Conservation (phyloP, 2,888 invertebrate genomes). For the Lepidonotus clava region DNA sequence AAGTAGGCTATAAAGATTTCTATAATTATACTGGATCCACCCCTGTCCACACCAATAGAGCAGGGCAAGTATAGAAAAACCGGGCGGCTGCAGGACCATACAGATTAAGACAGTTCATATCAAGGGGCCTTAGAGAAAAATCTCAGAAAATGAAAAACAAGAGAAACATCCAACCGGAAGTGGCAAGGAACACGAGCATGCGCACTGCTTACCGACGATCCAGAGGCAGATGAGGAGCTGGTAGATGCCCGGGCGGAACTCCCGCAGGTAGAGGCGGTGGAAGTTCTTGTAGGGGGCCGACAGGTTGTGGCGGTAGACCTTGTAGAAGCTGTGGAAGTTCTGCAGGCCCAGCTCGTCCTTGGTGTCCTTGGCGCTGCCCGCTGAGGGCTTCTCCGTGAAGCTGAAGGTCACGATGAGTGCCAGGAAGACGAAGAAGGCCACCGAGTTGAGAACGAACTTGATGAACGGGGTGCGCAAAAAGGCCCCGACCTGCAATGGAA, state of each 20-base stretch:
- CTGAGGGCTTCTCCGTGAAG: conserved; percentile 55
- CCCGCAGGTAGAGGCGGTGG: conserved; percentile 50
- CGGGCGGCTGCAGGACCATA: too few relatives aligned
- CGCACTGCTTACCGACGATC: conserved; percentile 51
- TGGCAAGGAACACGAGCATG: too few relatives aligned
- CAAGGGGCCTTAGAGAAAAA: too few relatives aligned
- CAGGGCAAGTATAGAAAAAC: too few relatives aligned
- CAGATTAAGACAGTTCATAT: too few relatives aligned
- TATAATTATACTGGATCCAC: too few relatives aligned
- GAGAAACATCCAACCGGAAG: too few relatives aligned
- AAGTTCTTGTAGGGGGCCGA: conserved; percentile 44
- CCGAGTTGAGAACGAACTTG: conserved; percentile 56
- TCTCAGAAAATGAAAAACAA: too few relatives aligned
- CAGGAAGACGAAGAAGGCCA: conserved; percentile 56
- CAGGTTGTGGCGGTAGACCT: conserved; percentile 37
- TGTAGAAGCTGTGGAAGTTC: conserved; percentile 40
- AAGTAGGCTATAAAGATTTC: too few relatives aligned
- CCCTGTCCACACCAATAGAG: too few relatives aligned
- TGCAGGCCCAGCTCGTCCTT: conserved; percentile 23
- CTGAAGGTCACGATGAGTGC: conserved; percentile 54
- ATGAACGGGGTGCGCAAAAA: conserved; percentile 57
- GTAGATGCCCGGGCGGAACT: conserved; percentile 54
- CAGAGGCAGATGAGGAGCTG: conserved; percentile 56
- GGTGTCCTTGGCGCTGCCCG: conserved; percentile 44
- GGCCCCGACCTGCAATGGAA: conserved; percentile 48